phyloP scores from a whole-genome alignment of 2,797 vertebrate genomes.

The Ceyx erithaca region DNA sequence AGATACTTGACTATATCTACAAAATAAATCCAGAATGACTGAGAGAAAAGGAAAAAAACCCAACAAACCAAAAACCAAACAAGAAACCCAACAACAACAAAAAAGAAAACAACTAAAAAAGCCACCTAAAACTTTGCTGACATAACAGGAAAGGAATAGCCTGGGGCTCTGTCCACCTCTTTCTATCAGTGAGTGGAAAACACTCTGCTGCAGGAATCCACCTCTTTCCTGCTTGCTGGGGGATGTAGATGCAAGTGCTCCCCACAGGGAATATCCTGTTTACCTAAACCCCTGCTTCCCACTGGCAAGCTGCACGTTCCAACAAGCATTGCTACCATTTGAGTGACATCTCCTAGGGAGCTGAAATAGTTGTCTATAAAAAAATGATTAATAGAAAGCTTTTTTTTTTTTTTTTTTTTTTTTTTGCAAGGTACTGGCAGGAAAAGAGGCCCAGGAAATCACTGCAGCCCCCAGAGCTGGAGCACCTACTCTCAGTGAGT shows the following conservation, averaged over 20 bases:
- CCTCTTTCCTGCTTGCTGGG: constrained; percentile 35
- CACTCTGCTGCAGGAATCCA: background rate
- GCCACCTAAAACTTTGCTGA: background rate
- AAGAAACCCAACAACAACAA: no score
- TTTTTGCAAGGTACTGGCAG: background rate
- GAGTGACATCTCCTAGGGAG: background rate
- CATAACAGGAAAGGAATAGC: constrained; percentile 45
- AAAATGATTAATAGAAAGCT: background rate
- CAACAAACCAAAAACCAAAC: no score
- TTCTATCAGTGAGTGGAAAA: constrained; percentile 7
- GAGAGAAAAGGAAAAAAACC: background rate
- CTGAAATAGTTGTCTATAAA: background rate
- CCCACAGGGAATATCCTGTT: constrained; percentile 42
- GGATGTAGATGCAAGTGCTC: background rate
- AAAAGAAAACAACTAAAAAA: background rate
- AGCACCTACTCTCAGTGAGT: rapidly evolving
- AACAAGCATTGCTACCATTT: background rate
- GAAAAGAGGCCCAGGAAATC: background rate
- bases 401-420: background rate
- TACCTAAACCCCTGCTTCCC: background rate
- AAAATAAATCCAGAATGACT: background rate
- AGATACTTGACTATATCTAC: rapidly evolving
- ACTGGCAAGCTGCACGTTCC: background rate
- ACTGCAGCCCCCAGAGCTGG: background rate
- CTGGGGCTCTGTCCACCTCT: background rate